A percentile compares a stretch with the other conserved stretches of the same genome.
These are phyloP conservation scores for Alligator mississippiensis DNA, from an alignment of 2,113 vertebrate species.

Conservation along the genomic window DNA sequence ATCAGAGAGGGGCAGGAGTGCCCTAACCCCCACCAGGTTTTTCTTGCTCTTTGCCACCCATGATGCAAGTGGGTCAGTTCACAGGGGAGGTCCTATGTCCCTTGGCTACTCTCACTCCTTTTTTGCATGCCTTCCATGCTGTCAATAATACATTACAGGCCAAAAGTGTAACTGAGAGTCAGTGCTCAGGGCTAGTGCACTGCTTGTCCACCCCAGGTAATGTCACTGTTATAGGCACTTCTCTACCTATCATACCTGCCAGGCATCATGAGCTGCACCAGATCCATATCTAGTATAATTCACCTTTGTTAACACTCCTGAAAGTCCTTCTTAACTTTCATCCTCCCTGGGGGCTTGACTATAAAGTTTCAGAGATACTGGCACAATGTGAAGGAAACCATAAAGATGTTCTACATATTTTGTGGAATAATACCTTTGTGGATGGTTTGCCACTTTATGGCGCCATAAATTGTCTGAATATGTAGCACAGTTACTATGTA, in stretches of 20 bases:
- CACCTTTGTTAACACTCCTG: too few species aligned
- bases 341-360: not conserved
- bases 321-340: slow-evolving; percentile 6
- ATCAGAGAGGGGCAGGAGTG: rapidly evolving
- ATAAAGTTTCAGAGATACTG: not conserved
- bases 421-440: too few species aligned
- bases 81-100: not conserved
- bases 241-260: rapidly evolving
- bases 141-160: not conserved
- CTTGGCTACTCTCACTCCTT: not conserved
- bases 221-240: not conserved
- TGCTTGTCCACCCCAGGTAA: too few species aligned
- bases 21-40: not conserved
- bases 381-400: too few species aligned
- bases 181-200: too few species aligned
- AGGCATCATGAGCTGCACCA: not conserved
- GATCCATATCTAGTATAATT: not conserved
- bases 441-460: too few species aligned
- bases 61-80: not conserved
- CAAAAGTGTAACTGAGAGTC: not conserved
- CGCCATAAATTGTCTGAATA: too few species aligned
- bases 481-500: too few species aligned
- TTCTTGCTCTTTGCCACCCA: not conserved
- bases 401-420: not conserved
- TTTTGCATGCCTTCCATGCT: rapidly evolving